A percentile compares a stretch with the other conserved stretches of the same genome.
Conservation (phyloP, 1,140 invertebrate genomes). For the Aphaenogaster floridana region DNA sequence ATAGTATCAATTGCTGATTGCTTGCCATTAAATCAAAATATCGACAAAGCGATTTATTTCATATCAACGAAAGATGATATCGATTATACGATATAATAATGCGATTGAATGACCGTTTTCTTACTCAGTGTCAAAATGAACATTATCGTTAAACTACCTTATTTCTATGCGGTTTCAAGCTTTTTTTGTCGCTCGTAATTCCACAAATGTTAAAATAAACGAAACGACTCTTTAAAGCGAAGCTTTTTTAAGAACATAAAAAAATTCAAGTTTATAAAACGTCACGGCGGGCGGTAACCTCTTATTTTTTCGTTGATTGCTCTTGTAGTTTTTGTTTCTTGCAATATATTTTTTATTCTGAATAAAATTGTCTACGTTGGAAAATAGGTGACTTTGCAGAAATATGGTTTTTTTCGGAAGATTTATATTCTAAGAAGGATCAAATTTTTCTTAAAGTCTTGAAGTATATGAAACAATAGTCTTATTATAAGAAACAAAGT, state of each 20-base stretch:
- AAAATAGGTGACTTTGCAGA: not conserved
- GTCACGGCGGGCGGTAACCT: slow-evolving; percentile 19
- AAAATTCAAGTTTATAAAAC: slow-evolving; percentile 22
- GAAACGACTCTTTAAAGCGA: not conserved
- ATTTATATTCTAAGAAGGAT: not conserved
- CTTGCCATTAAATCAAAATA: slow-evolving; percentile 15
- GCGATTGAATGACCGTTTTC: not conserved
- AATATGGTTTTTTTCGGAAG: not conserved
- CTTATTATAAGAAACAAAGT: not conserved
- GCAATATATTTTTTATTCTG: slow-evolving; percentile 1
- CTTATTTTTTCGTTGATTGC: not conserved
- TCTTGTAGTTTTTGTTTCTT: not conserved
- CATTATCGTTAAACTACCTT: not conserved
- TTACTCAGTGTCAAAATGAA: not conserved
- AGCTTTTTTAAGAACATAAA: not conserved
- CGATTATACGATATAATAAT: not conserved
- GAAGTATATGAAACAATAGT: slow-evolving; percentile 6
- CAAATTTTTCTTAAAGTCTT: not conserved
- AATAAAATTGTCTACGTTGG: slow-evolving; percentile 1
- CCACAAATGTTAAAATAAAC: not conserved
- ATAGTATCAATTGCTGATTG: slow-evolving; percentile 12
- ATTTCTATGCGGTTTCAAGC: not conserved
- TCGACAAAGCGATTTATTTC: slow-evolving; percentile 31
- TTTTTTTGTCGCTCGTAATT: not conserved
- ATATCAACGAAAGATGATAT: slow-evolving; percentile 5